These are phyloP conservation scores for Sebastolobus alascanus DNA, from an alignment of 2,797 vertebrate genomes.

Conservation along the genomic window DNA sequence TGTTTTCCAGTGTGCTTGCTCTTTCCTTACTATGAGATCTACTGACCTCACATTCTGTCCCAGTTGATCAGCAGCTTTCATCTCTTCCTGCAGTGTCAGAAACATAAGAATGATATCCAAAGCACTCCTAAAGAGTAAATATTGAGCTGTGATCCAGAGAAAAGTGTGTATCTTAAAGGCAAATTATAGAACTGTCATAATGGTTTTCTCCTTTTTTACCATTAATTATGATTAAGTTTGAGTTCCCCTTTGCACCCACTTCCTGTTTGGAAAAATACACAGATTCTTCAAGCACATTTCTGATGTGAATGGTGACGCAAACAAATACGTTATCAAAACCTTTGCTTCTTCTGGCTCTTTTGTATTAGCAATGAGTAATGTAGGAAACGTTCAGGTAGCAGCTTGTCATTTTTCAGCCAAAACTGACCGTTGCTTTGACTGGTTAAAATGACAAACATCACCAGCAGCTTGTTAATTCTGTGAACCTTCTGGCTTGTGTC, in stretches of 20 bases:
- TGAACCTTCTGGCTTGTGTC: too few relatives aligned
- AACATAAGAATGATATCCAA: neutral
- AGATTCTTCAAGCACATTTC: neutral
- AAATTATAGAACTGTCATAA: neutral
- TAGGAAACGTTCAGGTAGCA: neutral
- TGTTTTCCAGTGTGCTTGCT: conserved; percentile 1
- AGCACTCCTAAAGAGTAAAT: neutral
- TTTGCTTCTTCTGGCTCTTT: neutral
- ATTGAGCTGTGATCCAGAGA: neutral
- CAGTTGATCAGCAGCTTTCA: conserved; percentile 9
- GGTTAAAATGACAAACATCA: neutral
- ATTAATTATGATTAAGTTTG: neutral
- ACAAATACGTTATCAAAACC: neutral
- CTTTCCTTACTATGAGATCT: conserved; percentile 6
- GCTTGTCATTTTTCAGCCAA: neutral
- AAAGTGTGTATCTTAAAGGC: neutral
- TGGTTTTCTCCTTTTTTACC: neutral
- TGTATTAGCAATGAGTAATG: neutral
- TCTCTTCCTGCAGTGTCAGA: conserved; percentile 21
- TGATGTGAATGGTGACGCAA: neutral
- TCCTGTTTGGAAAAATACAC: neutral
- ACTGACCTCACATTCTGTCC: conserved; percentile 20
- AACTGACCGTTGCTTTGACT: neutral
- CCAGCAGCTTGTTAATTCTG: neutral
- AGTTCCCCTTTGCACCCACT: neutral